A percentile compares a stretch with the other conserved stretches of the same genome.
phyloP scores from a whole-genome alignment of 2,113 vertebrate genomes.

The Neolamprologus sp. region DNA sequence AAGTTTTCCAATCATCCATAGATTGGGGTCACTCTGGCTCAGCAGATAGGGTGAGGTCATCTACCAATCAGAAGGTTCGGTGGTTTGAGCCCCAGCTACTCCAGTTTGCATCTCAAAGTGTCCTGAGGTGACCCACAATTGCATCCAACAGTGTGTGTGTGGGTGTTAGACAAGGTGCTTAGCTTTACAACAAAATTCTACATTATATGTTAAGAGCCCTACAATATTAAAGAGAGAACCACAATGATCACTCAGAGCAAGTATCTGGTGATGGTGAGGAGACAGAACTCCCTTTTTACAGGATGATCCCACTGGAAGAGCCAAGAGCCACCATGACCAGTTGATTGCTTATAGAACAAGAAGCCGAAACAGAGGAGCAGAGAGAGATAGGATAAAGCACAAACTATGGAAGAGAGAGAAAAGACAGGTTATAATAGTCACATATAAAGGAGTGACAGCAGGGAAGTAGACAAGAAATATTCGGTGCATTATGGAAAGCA shows the following conservation, averaged over 20 bases:
- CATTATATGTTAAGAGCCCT: neutral
- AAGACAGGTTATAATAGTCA: neutral
- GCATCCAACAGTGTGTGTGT: rapidly evolving
- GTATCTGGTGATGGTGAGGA: neutral
- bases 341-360: neutral
- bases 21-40: neutral
- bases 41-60: neutral
- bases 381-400: neutral
- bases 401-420: neutral
- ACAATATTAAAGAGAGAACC: neutral
- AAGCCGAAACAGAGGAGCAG: neutral
- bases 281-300: neutral
- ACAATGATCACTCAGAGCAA: neutral
- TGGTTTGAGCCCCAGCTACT: neutral
- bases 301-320: neutral
- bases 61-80: rapidly evolving
- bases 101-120: neutral
- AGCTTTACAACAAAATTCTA: neutral
- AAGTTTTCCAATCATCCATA: neutral
- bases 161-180: neutral
- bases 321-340: neutral
- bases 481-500: neutral
- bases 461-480: neutral
- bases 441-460: neutral
- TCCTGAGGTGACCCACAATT: neutral